phyloP scores from a whole-genome alignment of 2,888 invertebrate genomes.

The Mamestra brassicae region DNA sequence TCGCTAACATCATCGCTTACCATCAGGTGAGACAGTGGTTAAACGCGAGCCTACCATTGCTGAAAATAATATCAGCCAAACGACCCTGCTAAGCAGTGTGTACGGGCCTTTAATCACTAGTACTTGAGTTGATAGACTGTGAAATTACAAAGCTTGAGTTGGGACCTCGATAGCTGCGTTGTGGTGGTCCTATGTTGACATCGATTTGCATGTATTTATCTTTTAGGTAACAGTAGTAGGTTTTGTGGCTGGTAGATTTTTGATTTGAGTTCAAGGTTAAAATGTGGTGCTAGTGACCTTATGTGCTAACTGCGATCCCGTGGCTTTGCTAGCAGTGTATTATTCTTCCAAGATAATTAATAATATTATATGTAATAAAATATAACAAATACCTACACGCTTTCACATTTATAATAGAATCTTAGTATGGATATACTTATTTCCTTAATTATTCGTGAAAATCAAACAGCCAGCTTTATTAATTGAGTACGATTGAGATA shows the following conservation, averaged over 20 bases:
- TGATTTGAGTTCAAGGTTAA: neutral
- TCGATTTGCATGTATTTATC: constrained; percentile 25
- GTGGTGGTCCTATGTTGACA: constrained; percentile 22
- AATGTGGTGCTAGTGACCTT: neutral
- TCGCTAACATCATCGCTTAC: too few relatives aligned
- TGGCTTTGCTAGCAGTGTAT: too few relatives aligned
- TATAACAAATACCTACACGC: neutral
- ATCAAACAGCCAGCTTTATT: neutral
- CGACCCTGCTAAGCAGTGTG: constrained; percentile 9
- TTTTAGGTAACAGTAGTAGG: constrained; percentile 2
- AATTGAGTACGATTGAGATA: neutral
- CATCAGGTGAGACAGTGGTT: too few relatives aligned
- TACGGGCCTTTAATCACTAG: constrained; percentile 22
- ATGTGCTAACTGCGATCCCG: neutral
- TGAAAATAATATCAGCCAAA: neutral
- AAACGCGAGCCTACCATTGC: neutral
- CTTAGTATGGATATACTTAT: neutral
- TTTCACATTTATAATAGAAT: neutral
- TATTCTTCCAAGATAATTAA: too few relatives aligned
- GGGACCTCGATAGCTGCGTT: constrained; percentile 25
- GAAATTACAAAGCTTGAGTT: constrained; percentile 35
- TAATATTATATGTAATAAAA: too few relatives aligned
- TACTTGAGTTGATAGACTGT: constrained; percentile 47
- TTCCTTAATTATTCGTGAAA: neutral
- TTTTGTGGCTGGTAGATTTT: neutral